These are phyloP conservation scores for Rhynchophorus ferrugineus DNA, from an alignment of 1,140 invertebrate species.

Conservation along the genomic window DNA sequence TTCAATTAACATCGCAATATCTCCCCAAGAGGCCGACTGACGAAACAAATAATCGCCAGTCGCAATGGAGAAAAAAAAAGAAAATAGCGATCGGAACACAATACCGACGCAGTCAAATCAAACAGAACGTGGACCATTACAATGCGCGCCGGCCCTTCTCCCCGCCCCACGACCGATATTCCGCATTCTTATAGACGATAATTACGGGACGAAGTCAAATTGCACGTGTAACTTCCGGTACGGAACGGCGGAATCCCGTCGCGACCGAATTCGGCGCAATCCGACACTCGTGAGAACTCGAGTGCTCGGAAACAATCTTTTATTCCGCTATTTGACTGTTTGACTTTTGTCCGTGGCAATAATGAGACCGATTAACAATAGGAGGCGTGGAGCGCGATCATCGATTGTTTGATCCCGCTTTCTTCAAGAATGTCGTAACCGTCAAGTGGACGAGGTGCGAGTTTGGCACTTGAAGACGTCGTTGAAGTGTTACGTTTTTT, in stretches of 20 bases:
- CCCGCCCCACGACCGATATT: neutral
- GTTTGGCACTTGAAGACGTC: no score
- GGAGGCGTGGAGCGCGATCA: neutral
- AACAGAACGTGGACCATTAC: no score
- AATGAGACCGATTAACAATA: neutral
- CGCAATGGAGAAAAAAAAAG: neutral
- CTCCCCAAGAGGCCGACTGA: constrained; percentile 7
- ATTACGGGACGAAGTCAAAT: constrained; percentile 7
- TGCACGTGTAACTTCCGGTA: constrained; percentile 17
- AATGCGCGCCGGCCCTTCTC: constrained; percentile 4
- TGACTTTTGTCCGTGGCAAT: neutral
- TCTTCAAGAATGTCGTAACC: neutral
- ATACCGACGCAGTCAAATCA: no score
- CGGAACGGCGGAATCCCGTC: neutral
- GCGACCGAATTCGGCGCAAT: constrained; percentile 2
- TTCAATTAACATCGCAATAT: constrained; percentile 10
- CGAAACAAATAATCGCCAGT: neutral
- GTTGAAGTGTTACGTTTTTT: no score
- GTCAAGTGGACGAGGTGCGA: constrained; percentile 2
- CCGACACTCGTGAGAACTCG: constrained; percentile 9
- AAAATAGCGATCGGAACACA: no score
- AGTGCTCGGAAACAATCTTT: no score
- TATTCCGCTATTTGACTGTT: no score
- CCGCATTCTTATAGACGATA: neutral
- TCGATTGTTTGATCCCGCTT: neutral